Evolutionary conservation across 2,797 vertebrate species (phyloP).

Genomic region (Tauraco hartlaubi): DNA sequence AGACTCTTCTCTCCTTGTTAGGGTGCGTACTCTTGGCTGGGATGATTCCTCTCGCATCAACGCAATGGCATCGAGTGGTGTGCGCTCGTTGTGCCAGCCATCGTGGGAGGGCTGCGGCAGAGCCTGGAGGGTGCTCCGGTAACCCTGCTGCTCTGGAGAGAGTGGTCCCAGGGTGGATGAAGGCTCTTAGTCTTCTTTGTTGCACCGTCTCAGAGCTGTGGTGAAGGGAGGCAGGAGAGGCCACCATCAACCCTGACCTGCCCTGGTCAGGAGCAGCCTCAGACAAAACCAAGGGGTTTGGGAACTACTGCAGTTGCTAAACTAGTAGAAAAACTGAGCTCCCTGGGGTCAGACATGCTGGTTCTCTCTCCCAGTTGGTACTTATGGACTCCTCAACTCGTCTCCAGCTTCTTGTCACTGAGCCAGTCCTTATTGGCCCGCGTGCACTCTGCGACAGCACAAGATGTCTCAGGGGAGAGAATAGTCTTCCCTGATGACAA

Average conservation of each 20-base stretch:
- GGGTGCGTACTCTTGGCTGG: not conserved
- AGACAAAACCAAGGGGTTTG: not conserved
- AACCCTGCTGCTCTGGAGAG: not conserved
- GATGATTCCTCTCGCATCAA: not conserved
- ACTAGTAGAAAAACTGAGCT: not conserved
- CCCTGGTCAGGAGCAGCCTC: not conserved
- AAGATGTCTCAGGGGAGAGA: no score
- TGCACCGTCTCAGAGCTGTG: not conserved
- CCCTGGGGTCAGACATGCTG: accelerated
- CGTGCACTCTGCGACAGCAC: not conserved
- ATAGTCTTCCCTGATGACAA: not conserved
- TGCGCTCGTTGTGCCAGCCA: not conserved
- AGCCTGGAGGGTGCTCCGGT: not conserved
- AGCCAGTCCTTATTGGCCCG: not conserved
- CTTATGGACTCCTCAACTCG: not conserved
- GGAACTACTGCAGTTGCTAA: not conserved
- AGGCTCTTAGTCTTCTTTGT: not conserved
- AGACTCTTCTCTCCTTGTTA: not conserved
- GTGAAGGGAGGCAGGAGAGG: not conserved
- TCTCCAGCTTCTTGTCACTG: not conserved
- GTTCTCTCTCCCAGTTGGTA: not conserved
- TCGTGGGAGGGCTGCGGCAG: not conserved
- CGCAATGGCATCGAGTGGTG: not conserved
- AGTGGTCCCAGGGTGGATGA: accelerated
- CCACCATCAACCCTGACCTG: not conserved